phyloP scores from a whole-genome alignment of 2,888 invertebrate genomes.

The Octodonta nipae region DNA sequence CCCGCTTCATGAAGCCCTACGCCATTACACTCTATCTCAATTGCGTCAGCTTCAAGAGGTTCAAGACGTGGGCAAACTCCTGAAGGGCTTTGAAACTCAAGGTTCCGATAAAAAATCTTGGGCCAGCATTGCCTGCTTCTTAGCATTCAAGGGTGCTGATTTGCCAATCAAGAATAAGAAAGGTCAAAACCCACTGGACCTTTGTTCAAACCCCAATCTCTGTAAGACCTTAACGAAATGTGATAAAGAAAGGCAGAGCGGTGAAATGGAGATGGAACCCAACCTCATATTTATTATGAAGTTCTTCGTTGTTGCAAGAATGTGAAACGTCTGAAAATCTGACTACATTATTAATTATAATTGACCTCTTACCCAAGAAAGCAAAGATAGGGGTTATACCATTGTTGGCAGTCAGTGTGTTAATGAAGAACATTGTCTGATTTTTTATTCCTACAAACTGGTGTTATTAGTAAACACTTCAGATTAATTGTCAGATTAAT shows the following conservation, averaged over 20 bases:
- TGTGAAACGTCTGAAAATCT: too few species aligned
- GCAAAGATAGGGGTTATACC: too few species aligned
- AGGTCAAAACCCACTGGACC: slow-evolving; percentile 83
- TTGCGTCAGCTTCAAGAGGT: slow-evolving; percentile 89
- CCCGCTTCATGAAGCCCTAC: slow-evolving; percentile 73
- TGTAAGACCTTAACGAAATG: slow-evolving; percentile 88
- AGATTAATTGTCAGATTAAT: too few species aligned
- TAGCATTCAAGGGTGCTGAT: slow-evolving; percentile 88
- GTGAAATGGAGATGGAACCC: slow-evolving; percentile 40
- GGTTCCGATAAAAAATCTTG: slow-evolving; percentile 88
- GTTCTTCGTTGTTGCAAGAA: too few species aligned
- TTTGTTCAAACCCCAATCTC: slow-evolving; percentile 96
- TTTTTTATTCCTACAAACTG: too few species aligned
- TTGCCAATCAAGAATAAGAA: slow-evolving; percentile 85
- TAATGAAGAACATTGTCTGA: too few species aligned
- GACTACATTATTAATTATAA: too few species aligned
- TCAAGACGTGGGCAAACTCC: slow-evolving; percentile 68
- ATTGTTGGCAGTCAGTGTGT: too few species aligned
- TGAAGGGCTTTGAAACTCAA: slow-evolving; percentile 76
- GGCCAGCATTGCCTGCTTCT: slow-evolving; percentile 89
- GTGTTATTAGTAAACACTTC: too few species aligned
- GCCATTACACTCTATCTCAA: slow-evolving; percentile 93
- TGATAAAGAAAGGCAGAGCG: slow-evolving; percentile 71
- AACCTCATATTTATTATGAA: too few species aligned
- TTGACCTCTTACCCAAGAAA: too few species aligned